Percentiles rank a stretch among this genome's conserved stretches.
These are phyloP conservation scores for Syngnathus typhle DNA, from an alignment of 2,113 vertebrate genomes.

Conservation along the genomic window DNA sequence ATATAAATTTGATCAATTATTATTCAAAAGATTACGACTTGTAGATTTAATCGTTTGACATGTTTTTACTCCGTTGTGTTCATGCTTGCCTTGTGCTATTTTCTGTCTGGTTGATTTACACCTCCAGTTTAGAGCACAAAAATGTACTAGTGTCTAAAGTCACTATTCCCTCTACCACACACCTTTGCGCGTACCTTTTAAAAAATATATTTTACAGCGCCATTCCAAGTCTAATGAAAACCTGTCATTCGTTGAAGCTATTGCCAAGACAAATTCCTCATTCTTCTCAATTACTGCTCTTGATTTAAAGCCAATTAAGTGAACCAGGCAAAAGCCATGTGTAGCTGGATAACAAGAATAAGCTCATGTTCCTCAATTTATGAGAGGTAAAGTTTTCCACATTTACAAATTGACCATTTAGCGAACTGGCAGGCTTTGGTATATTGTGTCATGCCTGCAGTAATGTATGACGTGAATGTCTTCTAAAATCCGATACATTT, in stretches of 20 bases:
- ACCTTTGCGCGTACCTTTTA: background rate
- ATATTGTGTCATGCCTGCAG: background rate
- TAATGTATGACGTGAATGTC: background rate
- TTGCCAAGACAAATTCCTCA: conserved; percentile 8
- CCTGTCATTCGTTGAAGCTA: conserved; percentile 14
- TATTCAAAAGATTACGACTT: background rate
- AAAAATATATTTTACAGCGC: background rate
- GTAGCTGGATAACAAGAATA: background rate
- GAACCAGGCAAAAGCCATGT: background rate
- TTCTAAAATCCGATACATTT: background rate
- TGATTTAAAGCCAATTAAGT: conserved; percentile 20
- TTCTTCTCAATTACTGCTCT: conserved; percentile 34
- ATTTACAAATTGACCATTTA: background rate
- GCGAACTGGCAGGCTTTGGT: background rate
- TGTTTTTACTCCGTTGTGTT: background rate
- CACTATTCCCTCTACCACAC: background rate
- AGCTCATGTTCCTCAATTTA: background rate
- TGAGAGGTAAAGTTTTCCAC: background rate
- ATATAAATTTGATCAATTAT: background rate
- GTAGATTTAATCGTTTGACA: background rate
- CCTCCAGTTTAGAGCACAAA: too few species aligned
- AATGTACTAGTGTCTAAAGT: background rate
- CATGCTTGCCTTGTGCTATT: too few species aligned
- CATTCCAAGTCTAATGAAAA: conserved; percentile 15
- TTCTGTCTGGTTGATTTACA: too few species aligned